phyloP scores from a whole-genome alignment of 2,888 invertebrate species.

The Cantharis rufa region DNA sequence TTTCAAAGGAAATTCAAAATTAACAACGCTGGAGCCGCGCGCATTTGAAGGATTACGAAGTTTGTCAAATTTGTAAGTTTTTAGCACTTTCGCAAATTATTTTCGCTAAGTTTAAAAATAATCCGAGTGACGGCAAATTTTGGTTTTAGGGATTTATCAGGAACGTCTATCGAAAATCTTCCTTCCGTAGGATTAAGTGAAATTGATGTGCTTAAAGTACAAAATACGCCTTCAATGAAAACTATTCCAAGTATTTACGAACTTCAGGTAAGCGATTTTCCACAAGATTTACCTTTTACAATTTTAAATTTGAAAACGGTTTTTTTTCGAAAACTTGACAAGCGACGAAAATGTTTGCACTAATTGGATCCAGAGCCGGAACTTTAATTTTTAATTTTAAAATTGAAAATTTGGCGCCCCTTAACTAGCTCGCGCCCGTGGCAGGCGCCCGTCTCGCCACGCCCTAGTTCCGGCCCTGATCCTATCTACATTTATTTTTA shows the following conservation, averaged over 20 bases:
- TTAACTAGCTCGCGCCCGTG: too few species aligned
- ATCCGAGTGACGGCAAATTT: conserved; percentile 35
- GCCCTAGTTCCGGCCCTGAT: too few species aligned
- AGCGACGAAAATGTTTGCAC: too few species aligned
- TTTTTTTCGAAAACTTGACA: too few species aligned
- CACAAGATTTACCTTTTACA: background rate
- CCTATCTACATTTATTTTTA: too few species aligned
- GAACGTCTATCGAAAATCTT: conserved; percentile 73
- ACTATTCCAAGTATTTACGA: conserved; percentile 84
- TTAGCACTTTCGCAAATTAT: background rate
- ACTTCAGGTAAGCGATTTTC: conserved; percentile 63
- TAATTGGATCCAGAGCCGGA: too few species aligned
- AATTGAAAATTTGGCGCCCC: too few species aligned
- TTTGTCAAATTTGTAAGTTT: conserved; percentile 72
- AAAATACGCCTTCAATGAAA: conserved; percentile 74
- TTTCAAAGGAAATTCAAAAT: conserved; percentile 70
- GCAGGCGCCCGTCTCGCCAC: too few species aligned
- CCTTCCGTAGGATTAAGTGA: conserved; percentile 75
- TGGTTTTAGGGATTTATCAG: conserved; percentile 76
- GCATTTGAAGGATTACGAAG: conserved; percentile 72
- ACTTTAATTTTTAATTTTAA: too few species aligned
- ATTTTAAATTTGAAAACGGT: background rate
- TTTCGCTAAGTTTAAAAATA: background rate
- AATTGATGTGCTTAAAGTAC: conserved; percentile 72
- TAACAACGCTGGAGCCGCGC: conserved; percentile 64